These are phyloP conservation scores for Sparidentex hasta DNA, from an alignment of 2,797 vertebrate genomes.

Conservation along the genomic window DNA sequence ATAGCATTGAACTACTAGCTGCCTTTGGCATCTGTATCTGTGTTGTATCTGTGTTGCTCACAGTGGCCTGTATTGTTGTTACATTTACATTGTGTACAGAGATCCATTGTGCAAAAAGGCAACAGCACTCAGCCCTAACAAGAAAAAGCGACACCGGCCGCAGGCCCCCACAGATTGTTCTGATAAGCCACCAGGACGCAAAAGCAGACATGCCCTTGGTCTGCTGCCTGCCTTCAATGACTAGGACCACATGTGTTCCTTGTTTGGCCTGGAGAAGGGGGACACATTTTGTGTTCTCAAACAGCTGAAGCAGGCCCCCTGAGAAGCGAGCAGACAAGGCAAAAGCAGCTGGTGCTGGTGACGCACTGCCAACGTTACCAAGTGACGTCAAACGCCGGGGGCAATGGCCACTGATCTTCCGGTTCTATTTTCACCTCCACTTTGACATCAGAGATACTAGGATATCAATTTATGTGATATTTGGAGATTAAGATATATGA, in stretches of 20 bases:
- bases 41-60: conserved; percentile 32
- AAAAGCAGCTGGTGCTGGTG: conserved; percentile 79
- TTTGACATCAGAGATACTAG: conserved; percentile 40
- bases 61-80: conserved; percentile 39
- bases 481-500: conserved; percentile 2
- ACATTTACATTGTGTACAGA: conserved; percentile 42
- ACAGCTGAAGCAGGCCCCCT: conserved; percentile 79
- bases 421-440: conserved; percentile 61
- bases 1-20: conserved; percentile 52
- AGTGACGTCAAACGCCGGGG: conserved; percentile 76
- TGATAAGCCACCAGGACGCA: conserved; percentile 65
- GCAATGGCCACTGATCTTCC: conserved; percentile 54
- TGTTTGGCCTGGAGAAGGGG: conserved; percentile 68
- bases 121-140: conserved; percentile 48
- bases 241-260: conserved; percentile 80
- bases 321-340: conserved; percentile 66
- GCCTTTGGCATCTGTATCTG: conserved; percentile 49
- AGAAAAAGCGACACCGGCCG: conserved; percentile 42
- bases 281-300: conserved; percentile 76
- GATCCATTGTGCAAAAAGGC: conserved; percentile 44
- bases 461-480: conserved; percentile 15
- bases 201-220: conserved; percentile 65
- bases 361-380: conserved; percentile 72
- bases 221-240: conserved; percentile 62
- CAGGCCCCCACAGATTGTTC: conserved; percentile 42